These are phyloP conservation scores for Ooceraea biroi DNA, from an alignment of 1,140 invertebrate genomes.

Conservation along the genomic window DNA sequence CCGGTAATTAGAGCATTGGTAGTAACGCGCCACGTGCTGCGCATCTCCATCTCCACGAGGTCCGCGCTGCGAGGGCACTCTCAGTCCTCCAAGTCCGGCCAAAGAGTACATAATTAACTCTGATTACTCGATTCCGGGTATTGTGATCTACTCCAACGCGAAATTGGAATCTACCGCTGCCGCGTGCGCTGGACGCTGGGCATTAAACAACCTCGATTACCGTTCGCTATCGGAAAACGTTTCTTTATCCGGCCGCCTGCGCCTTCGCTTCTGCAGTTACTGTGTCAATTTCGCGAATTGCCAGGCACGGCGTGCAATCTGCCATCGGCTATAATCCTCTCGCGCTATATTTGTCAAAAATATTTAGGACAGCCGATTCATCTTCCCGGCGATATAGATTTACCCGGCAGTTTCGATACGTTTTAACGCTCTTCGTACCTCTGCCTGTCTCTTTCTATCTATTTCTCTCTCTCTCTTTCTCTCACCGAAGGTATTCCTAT, in stretches of 20 bases:
- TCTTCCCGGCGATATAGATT: not conserved
- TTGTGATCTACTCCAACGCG: slow-evolving; percentile 42
- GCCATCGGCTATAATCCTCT: slow-evolving; percentile 29
- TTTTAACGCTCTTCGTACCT: slow-evolving; percentile 11
- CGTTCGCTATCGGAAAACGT: slow-evolving; percentile 45
- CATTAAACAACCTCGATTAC: slow-evolving; percentile 47
- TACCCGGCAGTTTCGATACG: not conserved
- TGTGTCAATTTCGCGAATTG: slow-evolving; percentile 50
- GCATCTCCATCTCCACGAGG: slow-evolving; percentile 54
- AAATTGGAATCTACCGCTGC: slow-evolving; percentile 23
- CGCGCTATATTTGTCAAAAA: slow-evolving; percentile 40
- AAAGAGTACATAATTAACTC: slow-evolving; percentile 65
- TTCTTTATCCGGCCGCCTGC: slow-evolving; percentile 36
- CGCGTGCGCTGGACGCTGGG: not conserved
- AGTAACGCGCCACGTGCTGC: slow-evolving; percentile 63
- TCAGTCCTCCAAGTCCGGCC: slow-evolving; percentile 45
- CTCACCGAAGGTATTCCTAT: not conserved
- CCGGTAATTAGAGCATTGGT: slow-evolving; percentile 80
- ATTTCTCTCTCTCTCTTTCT: not conserved
- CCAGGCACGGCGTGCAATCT: slow-evolving; percentile 6
- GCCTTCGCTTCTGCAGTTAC: slow-evolving; percentile 13
- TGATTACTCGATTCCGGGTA: slow-evolving; percentile 56
- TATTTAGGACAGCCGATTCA: slow-evolving; percentile 16
- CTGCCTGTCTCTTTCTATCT: not conserved
- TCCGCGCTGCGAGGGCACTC: slow-evolving; percentile 19